Base-by-base conservation (phyloP, 2,797 vertebrate genomes). In the Sebastes cheni region DNA sequence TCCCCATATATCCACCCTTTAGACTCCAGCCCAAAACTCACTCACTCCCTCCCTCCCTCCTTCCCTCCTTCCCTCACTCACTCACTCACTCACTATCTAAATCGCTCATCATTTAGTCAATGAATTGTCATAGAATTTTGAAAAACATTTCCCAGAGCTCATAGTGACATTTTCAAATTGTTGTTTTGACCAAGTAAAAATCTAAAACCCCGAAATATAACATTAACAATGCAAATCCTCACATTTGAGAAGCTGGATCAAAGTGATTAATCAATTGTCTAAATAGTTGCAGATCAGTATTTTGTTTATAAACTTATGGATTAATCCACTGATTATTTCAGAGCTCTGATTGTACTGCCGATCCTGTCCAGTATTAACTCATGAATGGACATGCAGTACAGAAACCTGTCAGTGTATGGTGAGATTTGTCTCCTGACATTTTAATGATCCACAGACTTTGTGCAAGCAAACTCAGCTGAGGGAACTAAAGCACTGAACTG, bases 401-500 rank as follows among this genome's bases (percentile, higher is more conserved):
- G 14, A 69, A 62, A 64, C 20, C 32, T 18, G 52, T 27, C 16
- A 32, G 29, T 14, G 46, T 16, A 11, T 3, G 6, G n/a, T 36
- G 14, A 52, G 8, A 22, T 50, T 16, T 32, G 39, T 61, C 7
- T 68, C n/a, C 18, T 39, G 36, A 56, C 16, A 56, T 59, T 52
- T 23, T 2, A 32, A 30, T 60, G 4, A 42, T 29, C 20, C 3
- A 9, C 42, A 4, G 23, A 56, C 23, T 30, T 22, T 61, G 61
- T 39, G 36, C 36, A 39, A 39, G 18, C n/a, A 75, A 72, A 67
- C 22, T 46, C 27, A 68, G 16, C 30, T 5, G 46, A 2, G 77
- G 8, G 14, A 36, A 34, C 11, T 18, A 22, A 70, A 54, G 52
- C 75, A 55, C 23, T 71, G 75, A 55, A 67, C 6, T 83, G 8